Evolutionary conservation across 92 coral and sea anemone genomes (phyloP).

Genomic region (Zoanthus sociatus): DNA sequence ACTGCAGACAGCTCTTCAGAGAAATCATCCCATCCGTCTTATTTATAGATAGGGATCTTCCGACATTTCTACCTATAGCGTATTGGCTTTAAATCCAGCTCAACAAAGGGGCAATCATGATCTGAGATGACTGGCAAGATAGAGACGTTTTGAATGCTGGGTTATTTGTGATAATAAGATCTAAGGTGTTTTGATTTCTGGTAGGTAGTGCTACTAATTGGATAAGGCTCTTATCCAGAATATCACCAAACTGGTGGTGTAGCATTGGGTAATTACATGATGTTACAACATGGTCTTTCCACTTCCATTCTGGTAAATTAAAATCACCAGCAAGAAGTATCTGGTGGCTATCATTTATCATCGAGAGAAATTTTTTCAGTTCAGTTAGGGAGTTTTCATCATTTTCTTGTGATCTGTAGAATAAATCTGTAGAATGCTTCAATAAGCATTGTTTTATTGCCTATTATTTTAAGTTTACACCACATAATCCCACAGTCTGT

Average conservation of each 20-base stretch:
- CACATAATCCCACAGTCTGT: constrained; percentile 67
- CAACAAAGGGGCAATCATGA: constrained; percentile 25
- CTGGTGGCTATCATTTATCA: constrained; percentile 38
- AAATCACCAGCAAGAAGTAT: constrained; percentile 66
- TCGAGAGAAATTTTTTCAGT: constrained; percentile 62
- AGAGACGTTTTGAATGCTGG: constrained; percentile 45
- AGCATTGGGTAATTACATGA: constrained; percentile 49
- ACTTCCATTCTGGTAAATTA: constrained; percentile 79
- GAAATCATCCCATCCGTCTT: too few species aligned
- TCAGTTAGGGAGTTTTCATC: constrained; percentile 31
- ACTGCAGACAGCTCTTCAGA: too few species aligned
- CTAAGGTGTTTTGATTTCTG: constrained; percentile 65
- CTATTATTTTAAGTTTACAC: constrained; percentile 58
- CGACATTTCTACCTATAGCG: too few species aligned
- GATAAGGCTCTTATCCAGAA: constrained; percentile 52
- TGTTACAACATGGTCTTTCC: constrained; percentile 52
- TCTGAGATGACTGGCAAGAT: constrained; percentile 64
- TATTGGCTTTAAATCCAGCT: background rate
- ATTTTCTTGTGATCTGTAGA: constrained; percentile 63
- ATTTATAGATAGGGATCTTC: too few species aligned
- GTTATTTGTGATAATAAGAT: constrained; percentile 64
- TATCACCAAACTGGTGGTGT: constrained; percentile 69
- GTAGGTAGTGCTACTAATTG: constrained; percentile 61
- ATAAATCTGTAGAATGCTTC: constrained; percentile 64
- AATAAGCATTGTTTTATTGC: constrained; percentile 64